A percentile compares a stretch with the other conserved stretches of the same genome.
phyloP scores from a whole-genome alignment of 2,797 vertebrate species.

The Sciurus carolinensis region DNA sequence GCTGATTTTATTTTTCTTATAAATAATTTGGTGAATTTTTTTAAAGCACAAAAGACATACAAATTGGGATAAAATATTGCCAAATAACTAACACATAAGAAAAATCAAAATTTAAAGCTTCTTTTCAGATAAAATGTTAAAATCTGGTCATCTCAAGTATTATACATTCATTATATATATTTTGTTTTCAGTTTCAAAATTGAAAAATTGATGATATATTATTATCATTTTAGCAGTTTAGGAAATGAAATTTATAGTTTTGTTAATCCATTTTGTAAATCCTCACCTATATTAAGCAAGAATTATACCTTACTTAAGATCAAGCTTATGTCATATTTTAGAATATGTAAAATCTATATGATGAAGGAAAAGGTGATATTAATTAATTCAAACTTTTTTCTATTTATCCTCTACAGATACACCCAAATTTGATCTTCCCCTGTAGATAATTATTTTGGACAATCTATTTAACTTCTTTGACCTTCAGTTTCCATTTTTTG shows the following conservation, averaged over 20 bases:
- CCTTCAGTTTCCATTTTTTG: not conserved
- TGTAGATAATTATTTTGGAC: not conserved
- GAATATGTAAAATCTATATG: constrained; percentile 11
- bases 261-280: not conserved
- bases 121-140: not conserved
- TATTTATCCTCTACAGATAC: not conserved
- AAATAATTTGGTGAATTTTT: not conserved
- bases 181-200: constrained; percentile 18
- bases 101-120: constrained; percentile 16
- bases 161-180: not conserved
- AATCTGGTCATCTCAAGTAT: not conserved
- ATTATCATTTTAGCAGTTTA: not conserved
- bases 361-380: not conserved
- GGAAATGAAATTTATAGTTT: not conserved
- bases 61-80: not conserved
- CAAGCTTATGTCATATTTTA: not conserved
- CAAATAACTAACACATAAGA: not conserved
- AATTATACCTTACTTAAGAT: not conserved
- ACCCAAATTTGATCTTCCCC: not conserved
- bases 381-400: not conserved
- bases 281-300: not conserved
- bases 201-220: not conserved
- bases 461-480: constrained; percentile 27
- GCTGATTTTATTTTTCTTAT: not conserved
- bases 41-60: not conserved